Base-by-base conservation (phyloP, 2,797 vertebrate species). In the Dryobates pubescens region DNA sequence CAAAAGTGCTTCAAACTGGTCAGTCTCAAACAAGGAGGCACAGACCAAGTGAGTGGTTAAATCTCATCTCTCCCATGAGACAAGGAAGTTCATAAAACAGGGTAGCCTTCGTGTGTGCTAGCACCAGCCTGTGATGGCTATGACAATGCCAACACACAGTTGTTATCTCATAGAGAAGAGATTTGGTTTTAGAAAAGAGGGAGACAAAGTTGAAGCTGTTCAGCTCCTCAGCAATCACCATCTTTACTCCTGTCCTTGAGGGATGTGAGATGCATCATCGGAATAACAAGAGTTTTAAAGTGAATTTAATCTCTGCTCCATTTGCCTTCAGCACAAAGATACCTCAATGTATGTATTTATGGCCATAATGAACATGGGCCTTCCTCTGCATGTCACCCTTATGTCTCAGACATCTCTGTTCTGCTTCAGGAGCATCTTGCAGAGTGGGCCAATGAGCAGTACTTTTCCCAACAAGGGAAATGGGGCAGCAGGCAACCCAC, bases 1-100 rank as follows among this genome's bases (percentile, higher is more conserved):
- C 49, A 32, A 23, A 88, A 70, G 47, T 54, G 43, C 75, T 84
- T 91, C 77, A 76, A 59, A 32, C 34, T 81, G 76, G 38, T 65
- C 67, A 72, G 34, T 67, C 74, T 91, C 47, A 92, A 78, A 88
- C 67, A 72, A 92, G 47, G 57, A 91, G 53, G 13, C 71, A 64
- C 24, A 79, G 56, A 78, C 74, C 49, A 64, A 88, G 13, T 14
- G 30, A 73, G 9, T 8, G 30, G 81, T 82, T 70, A 63, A 49
- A 45, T 74, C 74, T 83, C 57, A 76, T 45, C 68, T 63, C 59
- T 91, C 79, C 36, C 34, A 15, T 15, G 41, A 74, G 73, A 62
- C 29, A 59, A 88, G 82, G 34, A 82, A 62, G 30, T 82, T 88
- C 73, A 69, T 12, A 36, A 34, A 24, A 53, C 34, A 68, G 54